These are phyloP conservation scores for Mesochorus sp. DNA, from an alignment of 2,888 invertebrate species.

Conservation along the genomic window DNA sequence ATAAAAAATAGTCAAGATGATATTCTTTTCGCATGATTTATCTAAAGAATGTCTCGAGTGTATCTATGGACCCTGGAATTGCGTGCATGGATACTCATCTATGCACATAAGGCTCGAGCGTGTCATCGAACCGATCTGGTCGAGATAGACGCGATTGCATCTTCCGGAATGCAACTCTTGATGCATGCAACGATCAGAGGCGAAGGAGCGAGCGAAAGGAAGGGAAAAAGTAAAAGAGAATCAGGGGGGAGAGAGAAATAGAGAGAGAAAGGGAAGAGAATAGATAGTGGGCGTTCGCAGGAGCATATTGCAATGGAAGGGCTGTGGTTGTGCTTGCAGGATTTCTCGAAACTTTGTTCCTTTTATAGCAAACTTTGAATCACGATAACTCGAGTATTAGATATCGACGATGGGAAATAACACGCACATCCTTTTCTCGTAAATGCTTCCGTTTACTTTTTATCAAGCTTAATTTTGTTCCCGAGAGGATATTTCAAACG, in stretches of 20 bases:
- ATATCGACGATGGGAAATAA: slow-evolving; percentile 27
- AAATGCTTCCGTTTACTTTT: slow-evolving; percentile 44
- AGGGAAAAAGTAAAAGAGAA: neutral
- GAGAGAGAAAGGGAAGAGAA: neutral
- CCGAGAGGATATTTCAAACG: neutral
- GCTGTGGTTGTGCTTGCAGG: neutral
- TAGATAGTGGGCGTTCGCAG: slow-evolving; percentile 21
- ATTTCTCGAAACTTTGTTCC: slow-evolving; percentile 10
- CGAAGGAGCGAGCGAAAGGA: neutral
- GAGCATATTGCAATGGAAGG: neutral
- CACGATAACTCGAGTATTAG: neutral
- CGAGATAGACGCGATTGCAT: slow-evolving; percentile 39
- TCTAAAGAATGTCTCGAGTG: neutral
- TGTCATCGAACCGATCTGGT: slow-evolving; percentile 41
- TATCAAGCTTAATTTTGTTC: slow-evolving; percentile 7
- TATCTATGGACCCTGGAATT: neutral
- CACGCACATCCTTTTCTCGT: slow-evolving; percentile 42
- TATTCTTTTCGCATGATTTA: neutral
- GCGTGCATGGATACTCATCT: slow-evolving; percentile 16
- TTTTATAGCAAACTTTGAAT: neutral
- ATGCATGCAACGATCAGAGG: slow-evolving; percentile 1
- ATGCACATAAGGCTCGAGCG: slow-evolving; percentile 2
- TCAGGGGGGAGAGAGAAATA: slow-evolving; percentile 3
- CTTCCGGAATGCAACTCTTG: slow-evolving; percentile 17
- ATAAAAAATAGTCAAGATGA: no score